phyloP scores from a whole-genome alignment of 2,113 vertebrate genomes.

The Verasper variegatus region DNA sequence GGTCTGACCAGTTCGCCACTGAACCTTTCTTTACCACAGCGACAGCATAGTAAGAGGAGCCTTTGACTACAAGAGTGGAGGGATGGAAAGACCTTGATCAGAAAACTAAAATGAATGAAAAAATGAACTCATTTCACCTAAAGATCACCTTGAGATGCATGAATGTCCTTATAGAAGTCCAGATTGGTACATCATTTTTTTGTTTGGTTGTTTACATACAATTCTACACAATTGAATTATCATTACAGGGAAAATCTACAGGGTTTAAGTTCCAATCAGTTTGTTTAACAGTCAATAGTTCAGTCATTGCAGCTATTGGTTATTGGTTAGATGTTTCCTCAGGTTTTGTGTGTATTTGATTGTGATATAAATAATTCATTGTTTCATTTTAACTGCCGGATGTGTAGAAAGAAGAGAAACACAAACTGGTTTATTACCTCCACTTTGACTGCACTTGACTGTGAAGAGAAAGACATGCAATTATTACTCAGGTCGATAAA shows the following conservation, averaged over 20 bases:
- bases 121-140: background rate
- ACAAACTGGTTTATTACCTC: conserved; percentile 26
- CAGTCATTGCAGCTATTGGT: too few relatives aligned
- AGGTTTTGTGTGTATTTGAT: too few relatives aligned
- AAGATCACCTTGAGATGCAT: too few relatives aligned
- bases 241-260: too few relatives aligned
- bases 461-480: conserved; percentile 34
- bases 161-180: too few relatives aligned
- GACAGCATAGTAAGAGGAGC: conserved; percentile 83
- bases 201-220: too few relatives aligned
- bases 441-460: conserved; percentile 2
- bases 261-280: too few relatives aligned
- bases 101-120: background rate
- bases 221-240: too few relatives aligned
- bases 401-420: background rate
- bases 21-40: conserved; percentile 86
- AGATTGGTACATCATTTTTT: too few relatives aligned
- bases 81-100: background rate
- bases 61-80: background rate
- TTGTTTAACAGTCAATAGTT: too few relatives aligned
- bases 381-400: background rate
- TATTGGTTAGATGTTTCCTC: too few relatives aligned
- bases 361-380: too few relatives aligned
- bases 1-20: conserved; percentile 80
- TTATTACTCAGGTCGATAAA: conserved; percentile 22